Evolutionary conservation across 2,113 vertebrate species (phyloP).

Genomic region (Xiphophorus maculatus): DNA sequence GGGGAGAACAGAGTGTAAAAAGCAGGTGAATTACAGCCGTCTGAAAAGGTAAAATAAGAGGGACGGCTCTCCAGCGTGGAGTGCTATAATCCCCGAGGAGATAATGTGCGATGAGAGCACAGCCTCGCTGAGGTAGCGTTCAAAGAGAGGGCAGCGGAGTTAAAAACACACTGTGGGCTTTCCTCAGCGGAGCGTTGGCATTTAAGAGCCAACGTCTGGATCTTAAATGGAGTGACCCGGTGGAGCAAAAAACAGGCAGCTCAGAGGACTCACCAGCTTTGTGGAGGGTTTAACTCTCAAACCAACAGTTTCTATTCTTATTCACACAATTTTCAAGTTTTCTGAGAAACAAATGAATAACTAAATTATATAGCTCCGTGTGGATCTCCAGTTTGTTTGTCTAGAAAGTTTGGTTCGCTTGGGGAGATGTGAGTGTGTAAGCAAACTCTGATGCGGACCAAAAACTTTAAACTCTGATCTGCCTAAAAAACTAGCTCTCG

Average conservation of each 20-base stretch:
- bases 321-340: neutral
- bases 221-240: constrained; percentile 23
- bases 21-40: constrained; percentile 37
- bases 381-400: too few species aligned
- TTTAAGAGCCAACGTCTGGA: constrained; percentile 28
- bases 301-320: neutral
- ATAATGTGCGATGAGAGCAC: constrained; percentile 35
- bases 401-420: too few species aligned
- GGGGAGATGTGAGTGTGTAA: too few species aligned
- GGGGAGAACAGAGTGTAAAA: constrained; percentile 18
- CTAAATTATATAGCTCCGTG: too few species aligned
- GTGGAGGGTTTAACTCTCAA: constrained; percentile 25
- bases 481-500: too few species aligned
- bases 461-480: too few species aligned
- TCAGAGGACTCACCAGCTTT: constrained; percentile 20
- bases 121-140: constrained; percentile 14
- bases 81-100: constrained; percentile 50
- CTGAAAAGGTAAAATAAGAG: constrained; percentile 41
- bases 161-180: constrained; percentile 16
- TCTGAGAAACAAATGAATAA: neutral
- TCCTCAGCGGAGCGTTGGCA: constrained; percentile 18
- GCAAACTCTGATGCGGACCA: too few species aligned
- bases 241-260: constrained; percentile 39
- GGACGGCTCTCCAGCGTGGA: constrained; percentile 28
- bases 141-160: constrained; percentile 6